Conservation (phyloP, 2,113 vertebrate genomes). For the Passer montanus region DNA sequence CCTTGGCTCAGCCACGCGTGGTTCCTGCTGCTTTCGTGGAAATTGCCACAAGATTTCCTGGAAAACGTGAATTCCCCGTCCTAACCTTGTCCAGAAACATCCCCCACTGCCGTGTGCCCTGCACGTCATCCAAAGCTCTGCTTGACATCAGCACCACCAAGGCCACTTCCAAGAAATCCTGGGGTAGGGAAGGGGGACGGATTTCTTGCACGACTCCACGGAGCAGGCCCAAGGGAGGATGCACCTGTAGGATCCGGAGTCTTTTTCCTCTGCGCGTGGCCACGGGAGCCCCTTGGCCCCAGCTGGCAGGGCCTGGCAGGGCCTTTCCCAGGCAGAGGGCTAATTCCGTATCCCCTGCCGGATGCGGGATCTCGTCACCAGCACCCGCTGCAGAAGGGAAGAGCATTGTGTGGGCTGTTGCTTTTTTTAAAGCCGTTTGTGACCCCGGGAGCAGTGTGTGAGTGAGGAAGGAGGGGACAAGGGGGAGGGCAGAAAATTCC, state of each 20-base stretch:
- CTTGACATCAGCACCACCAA: not conserved
- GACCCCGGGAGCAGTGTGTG: not conserved
- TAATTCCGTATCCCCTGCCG: not conserved
- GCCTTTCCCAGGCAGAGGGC: conserved; percentile 24
- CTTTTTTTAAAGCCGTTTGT: not conserved
- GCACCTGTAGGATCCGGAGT: not conserved
- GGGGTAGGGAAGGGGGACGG: rapidly evolving
- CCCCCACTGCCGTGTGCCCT: rapidly evolving
- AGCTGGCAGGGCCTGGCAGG: not conserved
- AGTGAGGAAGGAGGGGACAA: not conserved
- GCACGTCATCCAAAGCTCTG: not conserved
- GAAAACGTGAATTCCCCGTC: not conserved
- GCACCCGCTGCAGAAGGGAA: not conserved
- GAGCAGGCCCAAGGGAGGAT: not conserved
- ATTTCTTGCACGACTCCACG: rapidly evolving
- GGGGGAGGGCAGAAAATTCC: not conserved
- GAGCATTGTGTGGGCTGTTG: conserved; percentile 32
- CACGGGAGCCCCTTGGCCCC: not conserved
- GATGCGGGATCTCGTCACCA: not conserved
- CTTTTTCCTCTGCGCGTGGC: rapidly evolving
- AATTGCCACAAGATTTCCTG: not conserved
- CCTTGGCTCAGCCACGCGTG: not conserved
- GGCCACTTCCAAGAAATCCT: not conserved
- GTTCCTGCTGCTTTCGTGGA: not conserved
- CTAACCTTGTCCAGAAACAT: not conserved